Conservation (phyloP, 2,888 invertebrate genomes). For the Idaea dimidiata region DNA sequence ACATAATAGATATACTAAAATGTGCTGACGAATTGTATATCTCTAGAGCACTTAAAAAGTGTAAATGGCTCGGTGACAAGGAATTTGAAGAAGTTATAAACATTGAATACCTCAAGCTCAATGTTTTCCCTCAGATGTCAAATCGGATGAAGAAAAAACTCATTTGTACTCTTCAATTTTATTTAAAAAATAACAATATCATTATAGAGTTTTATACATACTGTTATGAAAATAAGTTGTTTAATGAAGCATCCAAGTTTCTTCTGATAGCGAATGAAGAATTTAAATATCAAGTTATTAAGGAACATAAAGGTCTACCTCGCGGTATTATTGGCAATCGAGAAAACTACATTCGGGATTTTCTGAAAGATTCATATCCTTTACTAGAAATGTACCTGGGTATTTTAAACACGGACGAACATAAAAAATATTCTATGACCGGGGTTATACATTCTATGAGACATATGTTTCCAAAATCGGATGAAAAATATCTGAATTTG, state of each 20-base stretch:
- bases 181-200: constrained; percentile 41
- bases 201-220: constrained; percentile 46
- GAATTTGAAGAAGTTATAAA: constrained; percentile 44
- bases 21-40: constrained; percentile 52
- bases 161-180: constrained; percentile 37
- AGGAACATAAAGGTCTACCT: constrained; percentile 15
- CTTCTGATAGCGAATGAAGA: constrained; percentile 43
- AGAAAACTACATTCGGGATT: not conserved
- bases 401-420: not conserved
- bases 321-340: not conserved
- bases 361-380: not conserved
- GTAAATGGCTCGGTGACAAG: constrained; percentile 48
- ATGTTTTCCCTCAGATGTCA: constrained; percentile 59
- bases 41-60: constrained; percentile 50
- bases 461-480: constrained; percentile 32
- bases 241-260: constrained; percentile 47
- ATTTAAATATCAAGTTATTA: constrained; percentile 44
- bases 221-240: constrained; percentile 36
- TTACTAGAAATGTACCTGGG: not conserved
- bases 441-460: not conserved
- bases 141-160: constrained; percentile 55
- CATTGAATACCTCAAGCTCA: constrained; percentile 44
- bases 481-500: constrained; percentile 45
- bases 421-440: not conserved
- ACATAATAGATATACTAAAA: constrained; percentile 51